These are phyloP conservation scores for Sebastes fasciatus DNA, from an alignment of 2,113 vertebrate species.

Conservation along the genomic window DNA sequence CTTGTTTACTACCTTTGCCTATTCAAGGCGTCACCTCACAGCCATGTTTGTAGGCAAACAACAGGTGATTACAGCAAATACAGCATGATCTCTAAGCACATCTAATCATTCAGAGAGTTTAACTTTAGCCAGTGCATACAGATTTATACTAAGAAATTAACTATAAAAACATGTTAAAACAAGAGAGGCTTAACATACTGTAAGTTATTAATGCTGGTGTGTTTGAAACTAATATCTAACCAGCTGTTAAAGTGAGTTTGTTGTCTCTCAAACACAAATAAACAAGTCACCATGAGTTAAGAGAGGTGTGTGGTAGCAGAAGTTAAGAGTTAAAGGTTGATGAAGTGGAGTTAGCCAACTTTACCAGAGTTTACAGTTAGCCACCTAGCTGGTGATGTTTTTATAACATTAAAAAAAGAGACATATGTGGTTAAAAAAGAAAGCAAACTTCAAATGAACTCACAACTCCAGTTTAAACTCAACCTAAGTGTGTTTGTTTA, in stretches of 20 bases:
- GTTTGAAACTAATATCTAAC: background rate
- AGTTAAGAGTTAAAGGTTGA: background rate
- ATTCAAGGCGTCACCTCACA: conserved; percentile 3
- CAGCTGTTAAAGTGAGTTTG: background rate
- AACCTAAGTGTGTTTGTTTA: background rate
- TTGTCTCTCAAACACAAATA: background rate
- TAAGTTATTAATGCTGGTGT: background rate
- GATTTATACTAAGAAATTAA: background rate
- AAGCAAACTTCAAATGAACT: background rate
- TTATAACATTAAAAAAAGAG: background rate
- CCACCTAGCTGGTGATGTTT: conserved; percentile 10
- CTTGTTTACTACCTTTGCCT: background rate
- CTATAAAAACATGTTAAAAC: background rate
- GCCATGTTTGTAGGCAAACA: conserved; percentile 47
- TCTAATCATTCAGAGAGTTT: background rate
- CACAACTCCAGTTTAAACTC: background rate
- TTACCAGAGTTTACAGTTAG: conserved; percentile 46
- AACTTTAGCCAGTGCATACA: background rate
- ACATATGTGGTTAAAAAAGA: background rate
- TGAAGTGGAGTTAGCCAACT: conserved; percentile 11
- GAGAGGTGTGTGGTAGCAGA: background rate
- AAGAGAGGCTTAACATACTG: background rate
- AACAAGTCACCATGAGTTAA: background rate
- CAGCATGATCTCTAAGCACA: background rate
- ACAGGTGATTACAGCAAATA: conserved; percentile 38